A percentile compares a stretch with the other conserved stretches of the same genome.
phyloP scores from a whole-genome alignment of 2,797 vertebrate genomes.

The Zenarchopterus dispar region DNA sequence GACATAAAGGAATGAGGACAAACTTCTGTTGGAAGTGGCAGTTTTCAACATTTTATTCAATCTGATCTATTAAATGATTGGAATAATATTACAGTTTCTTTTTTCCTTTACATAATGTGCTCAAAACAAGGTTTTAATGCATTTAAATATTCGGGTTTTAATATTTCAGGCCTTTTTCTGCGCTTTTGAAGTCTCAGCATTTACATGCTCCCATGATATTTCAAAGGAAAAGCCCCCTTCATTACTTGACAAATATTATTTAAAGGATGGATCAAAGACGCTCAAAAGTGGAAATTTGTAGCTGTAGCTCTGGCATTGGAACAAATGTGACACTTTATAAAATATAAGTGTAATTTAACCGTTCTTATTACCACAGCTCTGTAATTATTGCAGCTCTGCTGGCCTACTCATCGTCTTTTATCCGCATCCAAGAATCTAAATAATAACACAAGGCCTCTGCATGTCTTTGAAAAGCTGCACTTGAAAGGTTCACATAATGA shows the following conservation, averaged over 20 bases:
- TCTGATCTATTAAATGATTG: too few relatives aligned
- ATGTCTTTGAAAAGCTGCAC: slow-evolving; percentile 42
- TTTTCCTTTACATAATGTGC: background rate
- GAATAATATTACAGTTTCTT: too few relatives aligned
- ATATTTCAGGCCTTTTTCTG: slow-evolving; percentile 17
- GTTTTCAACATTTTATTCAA: too few relatives aligned
- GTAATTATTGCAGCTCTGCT: slow-evolving; percentile 65
- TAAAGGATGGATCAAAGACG: slow-evolving; percentile 68
- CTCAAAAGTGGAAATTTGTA: slow-evolving; percentile 60
- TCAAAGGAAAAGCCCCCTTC: slow-evolving; percentile 47
- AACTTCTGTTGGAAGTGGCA: too few relatives aligned
- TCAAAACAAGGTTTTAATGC: slow-evolving; percentile 3
- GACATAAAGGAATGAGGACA: too few relatives aligned
- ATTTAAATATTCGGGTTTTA: slow-evolving; percentile 15
- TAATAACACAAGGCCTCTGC: slow-evolving; percentile 64
- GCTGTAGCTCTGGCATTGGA: slow-evolving; percentile 56
- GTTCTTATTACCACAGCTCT: slow-evolving; percentile 54
- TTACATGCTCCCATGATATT: slow-evolving; percentile 37
- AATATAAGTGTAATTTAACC: slow-evolving; percentile 65
- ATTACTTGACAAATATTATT: slow-evolving; percentile 58
- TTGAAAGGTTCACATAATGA: slow-evolving; percentile 37
- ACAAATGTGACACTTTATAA: slow-evolving; percentile 67
- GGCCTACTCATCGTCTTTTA: slow-evolving; percentile 61
- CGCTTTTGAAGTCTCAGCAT: slow-evolving; percentile 28
- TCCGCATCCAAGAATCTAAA: slow-evolving; percentile 70